Conservation (phyloP, 1,140 invertebrate species). For the Hesperophylax magnus region DNA sequence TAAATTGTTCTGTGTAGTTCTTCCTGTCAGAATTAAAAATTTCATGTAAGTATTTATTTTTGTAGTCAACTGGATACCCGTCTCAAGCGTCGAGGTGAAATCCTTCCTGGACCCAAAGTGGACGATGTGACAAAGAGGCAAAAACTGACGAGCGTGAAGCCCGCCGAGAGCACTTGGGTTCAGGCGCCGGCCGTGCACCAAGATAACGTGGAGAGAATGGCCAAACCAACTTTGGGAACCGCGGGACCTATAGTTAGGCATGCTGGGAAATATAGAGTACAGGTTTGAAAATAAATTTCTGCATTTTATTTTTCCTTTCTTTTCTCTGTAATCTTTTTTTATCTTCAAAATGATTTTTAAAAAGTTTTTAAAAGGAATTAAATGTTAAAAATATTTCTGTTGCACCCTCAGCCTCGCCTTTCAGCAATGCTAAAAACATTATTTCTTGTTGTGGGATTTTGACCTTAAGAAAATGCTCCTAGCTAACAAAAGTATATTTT, state of each 20-base stretch:
- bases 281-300: conserved; percentile 32
- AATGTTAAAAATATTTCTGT: too few relatives aligned
- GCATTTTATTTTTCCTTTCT: too few relatives aligned
- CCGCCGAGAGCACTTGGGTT: conserved; percentile 15
- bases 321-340: too few relatives aligned
- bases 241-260: conserved; percentile 64
- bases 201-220: conserved; percentile 53
- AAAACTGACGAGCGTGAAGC: conserved; percentile 32
- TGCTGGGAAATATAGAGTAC: conserved; percentile 60
- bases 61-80: conserved; percentile 51
- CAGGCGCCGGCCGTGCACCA: conserved; percentile 40
- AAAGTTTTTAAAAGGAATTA: too few relatives aligned
- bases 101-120: conserved; percentile 63
- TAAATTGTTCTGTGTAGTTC: not conserved
- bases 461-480: too few relatives aligned
- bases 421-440: too few relatives aligned
- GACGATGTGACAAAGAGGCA: conserved; percentile 60
- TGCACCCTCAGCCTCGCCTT: too few relatives aligned
- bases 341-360: too few relatives aligned
- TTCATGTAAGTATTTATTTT: not conserved
- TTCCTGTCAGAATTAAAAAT: not conserved
- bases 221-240: conserved; percentile 62
- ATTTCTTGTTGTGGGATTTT: too few relatives aligned
- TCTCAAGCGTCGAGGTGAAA: conserved; percentile 60
- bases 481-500: too few relatives aligned